Conservation (phyloP, 2,888 invertebrate genomes). For the Philopedon plagiatum region DNA sequence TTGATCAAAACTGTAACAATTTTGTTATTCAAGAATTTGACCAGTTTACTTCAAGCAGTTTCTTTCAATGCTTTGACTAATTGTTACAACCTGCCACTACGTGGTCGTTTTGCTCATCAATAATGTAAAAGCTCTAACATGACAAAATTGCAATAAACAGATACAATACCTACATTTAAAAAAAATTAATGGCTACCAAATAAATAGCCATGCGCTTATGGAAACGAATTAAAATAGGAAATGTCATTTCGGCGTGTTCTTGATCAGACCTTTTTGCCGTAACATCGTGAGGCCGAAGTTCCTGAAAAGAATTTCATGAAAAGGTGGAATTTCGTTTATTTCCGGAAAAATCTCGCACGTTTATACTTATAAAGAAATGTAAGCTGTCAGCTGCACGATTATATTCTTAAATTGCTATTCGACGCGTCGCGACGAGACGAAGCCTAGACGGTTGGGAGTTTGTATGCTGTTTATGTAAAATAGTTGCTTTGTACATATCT, state of each 20-base stretch:
- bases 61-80: too few relatives aligned
- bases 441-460: neutral
- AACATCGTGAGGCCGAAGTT: conserved; percentile 1
- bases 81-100: too few relatives aligned
- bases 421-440: conserved; percentile 5
- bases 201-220: too few relatives aligned
- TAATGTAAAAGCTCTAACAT: too few relatives aligned
- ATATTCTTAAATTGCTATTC: conserved; percentile 11
- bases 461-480: neutral
- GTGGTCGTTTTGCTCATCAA: too few relatives aligned
- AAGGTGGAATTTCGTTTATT: conserved; percentile 21
- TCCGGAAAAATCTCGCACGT: conserved; percentile 10
- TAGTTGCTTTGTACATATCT: too few relatives aligned
- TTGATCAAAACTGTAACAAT: too few relatives aligned
- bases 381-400: conserved; percentile 17
- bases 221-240: neutral
- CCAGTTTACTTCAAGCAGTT: too few relatives aligned
- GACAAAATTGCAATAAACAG: too few relatives aligned
- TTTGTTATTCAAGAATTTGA: too few relatives aligned
- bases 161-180: too few relatives aligned
- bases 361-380: neutral
- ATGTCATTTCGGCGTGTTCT: neutral
- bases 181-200: too few relatives aligned
- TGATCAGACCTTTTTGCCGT: conserved; percentile 5
- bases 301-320: conserved; percentile 15